Evolutionary conservation across 2,888 invertebrate genomes (phyloP), one percentile per base, ranked within the genome.

Genomic region (Sycophila texana): DNA sequence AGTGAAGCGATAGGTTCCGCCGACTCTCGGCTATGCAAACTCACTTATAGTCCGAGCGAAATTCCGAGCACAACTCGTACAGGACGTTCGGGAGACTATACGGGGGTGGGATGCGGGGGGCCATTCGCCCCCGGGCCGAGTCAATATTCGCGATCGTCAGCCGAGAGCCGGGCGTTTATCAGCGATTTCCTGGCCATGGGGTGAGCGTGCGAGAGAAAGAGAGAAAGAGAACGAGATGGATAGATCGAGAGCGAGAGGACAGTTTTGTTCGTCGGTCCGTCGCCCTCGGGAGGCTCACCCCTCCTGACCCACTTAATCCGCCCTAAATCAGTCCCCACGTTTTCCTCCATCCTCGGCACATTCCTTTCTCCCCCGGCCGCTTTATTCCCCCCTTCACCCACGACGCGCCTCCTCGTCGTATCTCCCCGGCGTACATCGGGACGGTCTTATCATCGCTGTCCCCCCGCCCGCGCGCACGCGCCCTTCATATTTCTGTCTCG

Each of bases 281-380:
- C 16, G 26, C 30, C 67, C 20, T 14, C 7, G 61, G 7, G 39
- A 20, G 53, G 22, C 57, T 67, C 67, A 30, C 61, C 30, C n/a
- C 53, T 22, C 22, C 61, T 76, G 80, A 76, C 76, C 76, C 76
- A 80, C 72, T 80, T 80, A 80, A 80, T 76, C 76, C 77, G 70
- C 65, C 74, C 76, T 74, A 74, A 77, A 80, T 80, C 80, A 74
- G 77, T 63, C 60, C 61, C 67, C 60, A 22, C 47, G 49, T 70
- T 39, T 39, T 39, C 63, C 68, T 49, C 63, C 30, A 47, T 61
- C 14, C 74, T 68, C 58, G 49, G 18, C 72, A 60, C 68, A 60
- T 51, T 66, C 65, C 55, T 26, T 26, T 72, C 18, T 67, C 39
- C 20, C 61, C 22, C 61, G n/a, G 4, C 51, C 26, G 2, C 26